Evolutionary conservation across 2,113 vertebrate genomes (phyloP), one percentile per base, ranked within the genome.

Genomic region (Erythrolamprus reginae): DNA sequence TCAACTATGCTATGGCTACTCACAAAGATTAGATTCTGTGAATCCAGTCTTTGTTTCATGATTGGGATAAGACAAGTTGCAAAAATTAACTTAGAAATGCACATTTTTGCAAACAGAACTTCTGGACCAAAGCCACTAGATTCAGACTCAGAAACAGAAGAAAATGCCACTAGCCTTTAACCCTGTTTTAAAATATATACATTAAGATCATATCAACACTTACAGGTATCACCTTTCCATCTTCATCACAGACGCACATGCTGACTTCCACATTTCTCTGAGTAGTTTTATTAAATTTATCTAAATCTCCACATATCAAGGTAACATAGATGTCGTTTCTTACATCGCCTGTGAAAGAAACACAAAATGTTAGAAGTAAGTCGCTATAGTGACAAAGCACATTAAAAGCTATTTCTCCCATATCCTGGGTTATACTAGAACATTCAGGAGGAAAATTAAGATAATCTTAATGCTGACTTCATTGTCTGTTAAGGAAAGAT

Each of bases 281-380:
- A 0, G 98, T 98, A 51, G 99, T 99, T 97, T 99, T 99, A 96
- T 98, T 99, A 97, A 98, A 99, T 91, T 99, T 99, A 97, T 99
- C 99, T 82, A 99, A 99, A 97, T 99, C 99, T 38, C 99, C 99
- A 2, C 97, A 96, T 52, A 98, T 92, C 92, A 99, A 90, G 5
- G 98, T 99, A 91, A 99, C 97, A 95, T 99, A 99, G 95, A 99
- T 99, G 95, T 99, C 99, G 48, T 99, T 99, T 93, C 99, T 98
- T 89, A 99, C 97, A 91, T 99, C 99, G 42, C 99, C 98, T 98
- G 65, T 58, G 88, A 93, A 77, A 88, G n/a, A 96, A 93, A 95
- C 17, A 0, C 7, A 56, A 89, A 89, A 88, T 1, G 85, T 92
- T 89, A 94, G 56, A 89, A 87, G 65, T 50, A 90, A 33, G n/a